These are phyloP conservation scores for Acanthosepion lycidas DNA, from an alignment of 2,888 invertebrate genomes.

Conservation along the genomic window DNA sequence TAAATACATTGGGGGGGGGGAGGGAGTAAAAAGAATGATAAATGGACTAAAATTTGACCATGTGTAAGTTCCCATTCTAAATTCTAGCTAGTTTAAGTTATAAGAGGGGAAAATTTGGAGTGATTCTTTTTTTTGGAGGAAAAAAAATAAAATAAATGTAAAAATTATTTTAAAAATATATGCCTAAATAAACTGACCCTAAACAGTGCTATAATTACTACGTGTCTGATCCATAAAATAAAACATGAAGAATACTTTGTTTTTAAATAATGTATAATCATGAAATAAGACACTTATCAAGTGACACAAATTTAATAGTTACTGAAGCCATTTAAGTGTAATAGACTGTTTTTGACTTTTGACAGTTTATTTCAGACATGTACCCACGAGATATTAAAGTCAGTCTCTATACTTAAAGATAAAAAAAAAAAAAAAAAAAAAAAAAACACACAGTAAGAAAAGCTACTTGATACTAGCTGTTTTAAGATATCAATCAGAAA, in stretches of 20 bases:
- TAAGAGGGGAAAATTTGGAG: no score
- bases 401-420: background rate
- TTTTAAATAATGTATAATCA: no score
- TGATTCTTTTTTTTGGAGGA: no score
- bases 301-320: background rate
- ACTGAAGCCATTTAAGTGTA: background rate
- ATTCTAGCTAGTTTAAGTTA: no score
- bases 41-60: no score
- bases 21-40: no score
- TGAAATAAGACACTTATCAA: background rate
- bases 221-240: background rate
- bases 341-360: background rate
- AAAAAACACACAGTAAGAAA: background rate
- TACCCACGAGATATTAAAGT: background rate
- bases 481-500: background rate
- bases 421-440: no score
- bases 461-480: background rate
- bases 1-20: no score
- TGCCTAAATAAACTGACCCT: no score
- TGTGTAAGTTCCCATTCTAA: no score
- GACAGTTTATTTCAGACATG: background rate
- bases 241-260: background rate
- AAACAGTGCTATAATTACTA: background rate
- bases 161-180: no score
- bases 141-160: no score